Conservation (phyloP, 2,113 vertebrate species). For the Poicephalus meyeri region DNA sequence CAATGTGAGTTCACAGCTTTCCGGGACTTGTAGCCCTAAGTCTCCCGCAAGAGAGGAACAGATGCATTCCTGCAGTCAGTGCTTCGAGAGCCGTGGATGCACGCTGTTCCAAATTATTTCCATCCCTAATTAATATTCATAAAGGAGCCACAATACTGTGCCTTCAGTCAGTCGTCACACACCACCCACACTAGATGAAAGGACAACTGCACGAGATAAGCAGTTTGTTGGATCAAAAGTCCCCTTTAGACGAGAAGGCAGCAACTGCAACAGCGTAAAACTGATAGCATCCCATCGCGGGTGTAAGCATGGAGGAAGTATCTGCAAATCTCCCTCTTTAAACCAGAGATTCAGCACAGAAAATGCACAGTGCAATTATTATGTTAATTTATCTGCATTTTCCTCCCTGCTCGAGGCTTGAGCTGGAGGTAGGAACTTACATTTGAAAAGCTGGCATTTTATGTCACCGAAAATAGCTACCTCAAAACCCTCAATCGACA, state of each 20-base stretch:
- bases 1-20: not conserved
- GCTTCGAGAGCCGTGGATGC: not conserved
- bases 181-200: slow-evolving; percentile 37
- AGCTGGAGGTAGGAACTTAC: not conserved
- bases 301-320: not conserved
- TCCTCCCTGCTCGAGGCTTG: not conserved
- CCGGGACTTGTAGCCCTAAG: fast-evolving
- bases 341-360: not conserved
- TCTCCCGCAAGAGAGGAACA: not conserved
- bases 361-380: not conserved
- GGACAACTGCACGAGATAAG: slow-evolving; percentile 10
- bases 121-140: slow-evolving; percentile 48
- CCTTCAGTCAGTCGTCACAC: slow-evolving; percentile 24
- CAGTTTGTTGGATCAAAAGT: slow-evolving; percentile 48
- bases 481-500: not conserved
- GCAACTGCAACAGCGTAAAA: not conserved
- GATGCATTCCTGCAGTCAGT: not conserved
- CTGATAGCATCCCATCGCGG: not conserved
- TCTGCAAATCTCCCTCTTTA: slow-evolving; percentile 19
- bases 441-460: not conserved
- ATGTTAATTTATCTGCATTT: slow-evolving; percentile 26
- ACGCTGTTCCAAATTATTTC: not conserved
- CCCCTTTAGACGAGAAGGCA: not conserved
- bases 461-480: not conserved
- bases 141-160: not conserved